Evolutionary conservation across 1,140 invertebrate species (phyloP).

Genomic region (Drosophila asahinai): DNA sequence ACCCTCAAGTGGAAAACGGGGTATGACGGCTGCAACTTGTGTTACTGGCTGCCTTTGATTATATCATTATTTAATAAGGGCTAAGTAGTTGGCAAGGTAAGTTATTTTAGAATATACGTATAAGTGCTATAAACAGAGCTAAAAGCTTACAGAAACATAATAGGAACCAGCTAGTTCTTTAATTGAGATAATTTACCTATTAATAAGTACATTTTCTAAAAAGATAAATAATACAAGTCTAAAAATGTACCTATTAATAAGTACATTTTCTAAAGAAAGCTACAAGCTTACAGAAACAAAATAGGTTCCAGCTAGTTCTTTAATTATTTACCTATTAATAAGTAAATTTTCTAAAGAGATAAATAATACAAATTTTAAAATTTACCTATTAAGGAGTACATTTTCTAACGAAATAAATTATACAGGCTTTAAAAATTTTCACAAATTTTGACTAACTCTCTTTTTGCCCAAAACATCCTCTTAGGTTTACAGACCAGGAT

Average conservation of each 20-base stretch:
- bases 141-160: background rate
- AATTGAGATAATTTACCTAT: background rate
- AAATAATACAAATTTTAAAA: background rate
- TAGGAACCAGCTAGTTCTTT: rapidly evolving
- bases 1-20: constrained; percentile 22
- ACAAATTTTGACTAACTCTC: background rate
- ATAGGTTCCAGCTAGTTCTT: rapidly evolving
- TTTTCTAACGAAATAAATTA: background rate
- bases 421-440: background rate
- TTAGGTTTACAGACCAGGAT: background rate
- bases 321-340: background rate
- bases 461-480: background rate
- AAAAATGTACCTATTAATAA: too few species aligned
- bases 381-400: background rate
- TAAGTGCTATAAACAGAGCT: background rate
- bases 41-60: constrained; percentile 2
- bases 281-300: background rate
- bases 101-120: background rate
- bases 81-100: background rate
- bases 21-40: constrained; percentile 5
- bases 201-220: background rate
- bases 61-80: constrained; percentile 2
- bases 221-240: background rate
- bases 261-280: too few species aligned
- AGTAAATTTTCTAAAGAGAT: background rate